phyloP scores from a whole-genome alignment of 2,113 vertebrate genomes.

The Hiodon alosoides region DNA sequence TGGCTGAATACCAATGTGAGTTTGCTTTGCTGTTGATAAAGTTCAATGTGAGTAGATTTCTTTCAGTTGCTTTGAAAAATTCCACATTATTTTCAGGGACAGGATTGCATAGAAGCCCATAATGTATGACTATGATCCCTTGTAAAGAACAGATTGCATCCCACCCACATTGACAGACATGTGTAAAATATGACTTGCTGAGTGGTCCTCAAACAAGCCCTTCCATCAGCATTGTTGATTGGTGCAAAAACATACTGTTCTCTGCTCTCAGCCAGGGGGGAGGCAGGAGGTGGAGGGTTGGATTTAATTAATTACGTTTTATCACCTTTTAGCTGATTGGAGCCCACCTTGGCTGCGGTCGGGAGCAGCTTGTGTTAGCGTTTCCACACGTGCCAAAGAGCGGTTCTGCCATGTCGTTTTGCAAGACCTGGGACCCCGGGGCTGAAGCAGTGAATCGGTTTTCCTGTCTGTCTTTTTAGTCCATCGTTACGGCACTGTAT shows the following conservation, averaged over 20 bases:
- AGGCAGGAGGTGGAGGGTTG: constrained; percentile 29
- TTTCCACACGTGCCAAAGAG: constrained; percentile 42
- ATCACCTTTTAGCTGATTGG: constrained; percentile 64
- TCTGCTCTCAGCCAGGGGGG: background rate
- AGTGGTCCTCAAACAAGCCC: background rate
- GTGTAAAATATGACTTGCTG: background rate
- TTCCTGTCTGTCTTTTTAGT: background rate
- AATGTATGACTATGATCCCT: too few relatives aligned
- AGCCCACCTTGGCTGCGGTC: constrained; percentile 43
- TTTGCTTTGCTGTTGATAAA: too few relatives aligned
- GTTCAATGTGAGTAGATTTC: too few relatives aligned
- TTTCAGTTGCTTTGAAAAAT: too few relatives aligned
- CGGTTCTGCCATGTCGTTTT: constrained; percentile 12
- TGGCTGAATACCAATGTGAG: too few relatives aligned
- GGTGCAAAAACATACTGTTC: background rate
- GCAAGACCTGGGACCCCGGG: background rate
- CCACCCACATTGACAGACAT: background rate
- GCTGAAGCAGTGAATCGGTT: background rate
- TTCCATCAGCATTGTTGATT: constrained; percentile 1
- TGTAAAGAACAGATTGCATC: background rate
- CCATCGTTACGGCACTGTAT: background rate
- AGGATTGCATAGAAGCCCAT: too few relatives aligned
- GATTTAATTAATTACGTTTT: constrained; percentile 59
- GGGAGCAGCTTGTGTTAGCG: constrained; percentile 42
- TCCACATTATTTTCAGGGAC: too few relatives aligned